Base-by-base conservation (phyloP, 1,140 invertebrate species). In the Lordiphosa collinella region DNA sequence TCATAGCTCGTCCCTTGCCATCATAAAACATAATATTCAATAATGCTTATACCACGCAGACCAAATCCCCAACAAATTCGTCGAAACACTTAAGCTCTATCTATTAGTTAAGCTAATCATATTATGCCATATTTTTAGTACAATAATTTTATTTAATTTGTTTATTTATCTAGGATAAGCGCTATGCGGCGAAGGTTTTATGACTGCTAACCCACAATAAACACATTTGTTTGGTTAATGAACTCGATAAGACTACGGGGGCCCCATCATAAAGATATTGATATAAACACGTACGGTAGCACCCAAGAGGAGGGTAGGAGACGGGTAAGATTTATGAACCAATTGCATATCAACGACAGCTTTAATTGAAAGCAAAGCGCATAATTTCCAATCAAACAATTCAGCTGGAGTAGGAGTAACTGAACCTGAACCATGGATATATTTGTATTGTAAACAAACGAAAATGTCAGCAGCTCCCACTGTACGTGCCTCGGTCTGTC, bases 381-480 rank as follows among this genome's bases (percentile, higher is more conserved):
- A 78, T 68, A 58, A 78, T 78, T 78, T 82, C 71, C 75, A 82
- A 67, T 80, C 75, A 82, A 18, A 18, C n/a, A n/a, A n/a, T n/a
- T n/a, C 18, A 18, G 1, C 4, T 18, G 16, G 1, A 22, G 18
- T 22, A 1, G 3, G 25, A 29, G 25, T 29, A 29, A 8, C 25
- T 29, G 6, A 29, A 50, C 49, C 60, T 52, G 56, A 37, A 31
- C 63, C 48, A 79, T 38, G 76, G 79, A 78, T 84, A 84, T 78
- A 85, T 87, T 80, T 87, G 80, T 87, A 87, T 87, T 87, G 85
- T 75, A 87, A 87, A 87, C 85, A 87, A 73, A 61, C 54, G 63
- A 58, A 43, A n/a, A 43, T 14, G 36, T 38, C 49, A 6, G 36
- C 36, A 51, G 36, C 16, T 11, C 14, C 13, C n/a, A 8, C 29